Conservation (phyloP, 2,113 vertebrate species). For the Eurystomus gularis region DNA sequence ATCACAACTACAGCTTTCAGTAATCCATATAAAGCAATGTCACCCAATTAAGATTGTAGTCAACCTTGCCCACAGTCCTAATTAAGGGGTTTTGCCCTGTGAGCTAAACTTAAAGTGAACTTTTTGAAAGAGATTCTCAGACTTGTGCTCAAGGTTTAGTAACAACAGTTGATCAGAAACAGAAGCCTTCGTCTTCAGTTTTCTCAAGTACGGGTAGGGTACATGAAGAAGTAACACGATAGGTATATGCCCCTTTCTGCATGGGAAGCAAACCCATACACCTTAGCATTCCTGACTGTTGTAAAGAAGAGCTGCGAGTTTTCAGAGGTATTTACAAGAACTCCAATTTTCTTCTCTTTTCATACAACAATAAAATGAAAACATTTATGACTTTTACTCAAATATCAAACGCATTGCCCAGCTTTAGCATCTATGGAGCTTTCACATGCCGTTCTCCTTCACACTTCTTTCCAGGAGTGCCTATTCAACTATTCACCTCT, state of each 20-base stretch:
- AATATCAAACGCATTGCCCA: neutral
- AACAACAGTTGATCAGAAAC: neutral
- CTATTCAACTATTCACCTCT: neutral
- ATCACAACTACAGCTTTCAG: neutral
- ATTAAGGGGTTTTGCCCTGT: neutral
- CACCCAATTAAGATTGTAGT: neutral
- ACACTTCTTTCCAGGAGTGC: neutral
- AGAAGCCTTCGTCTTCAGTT: neutral
- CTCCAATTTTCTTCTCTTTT: neutral
- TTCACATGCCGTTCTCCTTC: neutral
- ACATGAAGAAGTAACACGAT: neutral
- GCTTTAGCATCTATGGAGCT: neutral
- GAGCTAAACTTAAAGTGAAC: neutral
- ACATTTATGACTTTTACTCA: neutral
- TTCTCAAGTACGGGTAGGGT: neutral
- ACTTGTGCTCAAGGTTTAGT: neutral
- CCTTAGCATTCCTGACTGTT: neutral
- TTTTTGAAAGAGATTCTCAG: neutral
- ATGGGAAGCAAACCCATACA: neutral
- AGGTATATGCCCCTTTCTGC: neutral
- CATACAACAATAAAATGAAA: neutral
- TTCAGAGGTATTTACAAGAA: neutral
- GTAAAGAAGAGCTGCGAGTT: neutral
- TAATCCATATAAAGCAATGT: neutral
- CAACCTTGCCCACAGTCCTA: neutral